Evolutionary conservation across 2,888 invertebrate species (phyloP), one percentile per base, ranked within the genome.

Genomic region (Yponomeuta sedellus): DNA sequence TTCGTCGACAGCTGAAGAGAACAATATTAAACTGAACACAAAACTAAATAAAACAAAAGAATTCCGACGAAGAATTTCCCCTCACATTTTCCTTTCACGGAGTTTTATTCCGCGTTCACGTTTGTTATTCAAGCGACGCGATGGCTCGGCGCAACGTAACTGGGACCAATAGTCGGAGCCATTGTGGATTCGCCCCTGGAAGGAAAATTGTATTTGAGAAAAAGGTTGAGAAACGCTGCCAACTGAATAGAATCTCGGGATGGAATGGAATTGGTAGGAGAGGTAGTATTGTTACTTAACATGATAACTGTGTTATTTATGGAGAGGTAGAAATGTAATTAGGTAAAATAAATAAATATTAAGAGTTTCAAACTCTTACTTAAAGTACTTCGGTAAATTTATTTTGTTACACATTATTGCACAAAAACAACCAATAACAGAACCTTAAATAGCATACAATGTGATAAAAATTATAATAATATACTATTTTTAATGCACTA

Each of bases 151-250:
- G 12, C 44, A 8, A 16, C 16, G 61, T 59, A 59, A 22, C 25
- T 12, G 25, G 59, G 25, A n/a, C 61, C 61, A 62, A 62, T 39
- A n/a, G 22, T 62, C n/a, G n/a, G 61, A 16, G n/a, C 39, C 12
- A 62, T 28, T 62, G 61, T 28, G n/a, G n/a, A 25, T 6, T n/a
- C 16, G 25, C n/a, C 61, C n/a, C 28, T 34, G 39, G 34, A 62
- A 62, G 34, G 61, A 62, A 62, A 62, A 62, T 62, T 19, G 39
- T 52, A 34, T 62, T 25, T 25, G 39, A 62, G 22, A 20, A 58
- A 19, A 58, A 19, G 58, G 11, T 58, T 58, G 58, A 19, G 58
- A 20, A 58, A 19, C 44, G 12, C 44, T 52, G 44, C 44, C 44
- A 52, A 52, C 16, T 16, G 44, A 52, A 16, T 16, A 52, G 16